phyloP scores from a whole-genome alignment of 2,797 vertebrate species.

The Cossypha heuglini region DNA sequence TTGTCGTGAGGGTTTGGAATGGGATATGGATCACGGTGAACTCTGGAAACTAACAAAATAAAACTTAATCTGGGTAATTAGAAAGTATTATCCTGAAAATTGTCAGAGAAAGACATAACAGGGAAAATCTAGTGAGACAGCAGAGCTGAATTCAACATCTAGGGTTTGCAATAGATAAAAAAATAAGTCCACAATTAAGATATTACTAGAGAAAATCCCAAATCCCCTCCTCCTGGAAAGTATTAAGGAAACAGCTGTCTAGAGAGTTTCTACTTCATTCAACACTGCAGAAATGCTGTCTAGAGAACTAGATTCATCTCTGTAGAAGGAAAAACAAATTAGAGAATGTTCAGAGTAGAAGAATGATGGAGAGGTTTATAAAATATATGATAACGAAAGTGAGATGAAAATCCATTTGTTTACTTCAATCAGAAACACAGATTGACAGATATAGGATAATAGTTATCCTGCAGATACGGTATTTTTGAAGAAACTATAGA shows the following conservation, averaged over 20 bases:
- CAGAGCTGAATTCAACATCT: neutral
- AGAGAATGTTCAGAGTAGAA: neutral
- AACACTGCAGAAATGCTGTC: neutral
- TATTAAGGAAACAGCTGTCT: neutral
- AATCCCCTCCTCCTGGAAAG: neutral
- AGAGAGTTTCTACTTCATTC: neutral
- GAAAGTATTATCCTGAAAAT: neutral
- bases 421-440: neutral
- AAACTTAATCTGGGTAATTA: neutral
- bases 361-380: neutral
- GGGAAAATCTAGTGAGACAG: neutral
- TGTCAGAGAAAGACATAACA: neutral
- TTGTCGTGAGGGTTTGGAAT: neutral
- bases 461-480: neutral
- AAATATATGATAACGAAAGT: neutral
- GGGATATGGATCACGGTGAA: neutral
- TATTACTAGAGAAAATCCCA: neutral
- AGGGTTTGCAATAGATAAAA: neutral
- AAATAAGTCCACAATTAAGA: neutral
- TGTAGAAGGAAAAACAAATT: neutral
- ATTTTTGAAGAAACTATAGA: neutral
- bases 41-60: neutral
- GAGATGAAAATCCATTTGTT: neutral
- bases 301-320: neutral
- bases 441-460: neutral